Conservation (phyloP, 1,140 invertebrate genomes). For the Bombus haemorrhoidalis region DNA sequence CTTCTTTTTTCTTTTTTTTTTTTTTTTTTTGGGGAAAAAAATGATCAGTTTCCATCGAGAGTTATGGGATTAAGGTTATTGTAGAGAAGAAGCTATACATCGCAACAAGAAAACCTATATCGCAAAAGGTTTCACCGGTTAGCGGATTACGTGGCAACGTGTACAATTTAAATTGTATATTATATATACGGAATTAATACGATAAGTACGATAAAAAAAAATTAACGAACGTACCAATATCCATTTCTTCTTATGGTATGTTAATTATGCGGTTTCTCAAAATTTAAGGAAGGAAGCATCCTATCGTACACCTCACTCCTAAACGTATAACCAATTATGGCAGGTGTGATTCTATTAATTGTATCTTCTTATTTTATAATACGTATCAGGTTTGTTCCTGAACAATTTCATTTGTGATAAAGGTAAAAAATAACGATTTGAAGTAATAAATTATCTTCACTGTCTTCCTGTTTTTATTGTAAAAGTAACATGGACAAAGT, state of each 20-base stretch:
- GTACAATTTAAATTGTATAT: neutral
- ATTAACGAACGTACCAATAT: neutral
- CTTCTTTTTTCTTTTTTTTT: neutral
- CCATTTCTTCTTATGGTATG: neutral
- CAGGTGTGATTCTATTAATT: no score
- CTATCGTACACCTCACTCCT: no score
- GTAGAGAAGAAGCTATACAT: neutral
- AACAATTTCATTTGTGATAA: no score
- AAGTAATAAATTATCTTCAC: no score
- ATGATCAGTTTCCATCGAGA: neutral
- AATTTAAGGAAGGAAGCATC: neutral
- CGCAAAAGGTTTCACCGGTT: slow-evolving; percentile 8
- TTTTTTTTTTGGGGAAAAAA: neutral
- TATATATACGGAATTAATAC: no score
- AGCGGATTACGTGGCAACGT: neutral
- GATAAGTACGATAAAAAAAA: no score
- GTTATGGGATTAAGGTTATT: neutral
- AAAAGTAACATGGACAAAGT: no score
- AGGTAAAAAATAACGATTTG: no score
- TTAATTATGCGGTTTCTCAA: neutral
- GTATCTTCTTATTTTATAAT: no score
- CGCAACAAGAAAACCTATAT: neutral
- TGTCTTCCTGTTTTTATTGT: no score
- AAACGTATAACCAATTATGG: no score
- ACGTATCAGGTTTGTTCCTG: no score